Evolutionary conservation across 2,888 invertebrate species (phyloP).

Genomic region (Prenolepis imparis): DNA sequence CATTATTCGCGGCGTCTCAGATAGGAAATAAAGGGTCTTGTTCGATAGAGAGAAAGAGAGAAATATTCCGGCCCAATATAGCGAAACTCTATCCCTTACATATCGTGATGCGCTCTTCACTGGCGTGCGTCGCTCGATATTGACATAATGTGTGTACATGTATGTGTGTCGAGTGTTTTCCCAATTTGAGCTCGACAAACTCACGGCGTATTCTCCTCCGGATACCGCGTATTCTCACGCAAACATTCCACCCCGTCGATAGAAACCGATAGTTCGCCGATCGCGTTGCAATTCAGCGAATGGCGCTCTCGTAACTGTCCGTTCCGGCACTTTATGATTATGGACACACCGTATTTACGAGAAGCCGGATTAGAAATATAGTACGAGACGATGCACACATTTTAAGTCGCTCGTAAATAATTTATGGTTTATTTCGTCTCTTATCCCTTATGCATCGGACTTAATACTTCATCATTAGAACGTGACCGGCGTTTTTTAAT

Average conservation of each 20-base stretch:
- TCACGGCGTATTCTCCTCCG: neutral
- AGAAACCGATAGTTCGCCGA: conserved; percentile 13
- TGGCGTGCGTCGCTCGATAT: neutral
- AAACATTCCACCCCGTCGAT: neutral
- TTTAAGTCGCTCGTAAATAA: conserved; percentile 47
- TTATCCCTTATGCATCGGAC: neutral
- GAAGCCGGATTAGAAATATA: conserved; percentile 48
- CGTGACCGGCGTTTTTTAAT: neutral
- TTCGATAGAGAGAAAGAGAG: conserved; percentile 15
- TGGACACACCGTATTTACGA: conserved; percentile 53
- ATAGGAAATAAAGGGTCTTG: conserved; percentile 44
- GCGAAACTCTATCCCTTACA: conserved; percentile 17
- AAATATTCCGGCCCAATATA: conserved; percentile 60
- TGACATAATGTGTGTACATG: neutral
- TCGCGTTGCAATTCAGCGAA: conserved; percentile 49
- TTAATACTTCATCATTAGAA: conserved; percentile 12
- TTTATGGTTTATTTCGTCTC: conserved; percentile 14
- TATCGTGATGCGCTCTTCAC: neutral
- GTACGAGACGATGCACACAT: conserved; percentile 21
- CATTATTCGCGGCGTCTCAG: conserved; percentile 55
- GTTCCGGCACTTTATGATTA: conserved; percentile 52
- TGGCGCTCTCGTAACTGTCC: conserved; percentile 44
- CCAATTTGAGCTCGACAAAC: conserved; percentile 10
- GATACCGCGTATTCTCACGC: neutral
- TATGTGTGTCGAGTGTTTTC: neutral